Percentiles rank a stretch among this genome's conserved stretches.
These are phyloP conservation scores for Harpalus rufipes DNA, from an alignment of 2,888 invertebrate genomes.

Conservation along the genomic window DNA sequence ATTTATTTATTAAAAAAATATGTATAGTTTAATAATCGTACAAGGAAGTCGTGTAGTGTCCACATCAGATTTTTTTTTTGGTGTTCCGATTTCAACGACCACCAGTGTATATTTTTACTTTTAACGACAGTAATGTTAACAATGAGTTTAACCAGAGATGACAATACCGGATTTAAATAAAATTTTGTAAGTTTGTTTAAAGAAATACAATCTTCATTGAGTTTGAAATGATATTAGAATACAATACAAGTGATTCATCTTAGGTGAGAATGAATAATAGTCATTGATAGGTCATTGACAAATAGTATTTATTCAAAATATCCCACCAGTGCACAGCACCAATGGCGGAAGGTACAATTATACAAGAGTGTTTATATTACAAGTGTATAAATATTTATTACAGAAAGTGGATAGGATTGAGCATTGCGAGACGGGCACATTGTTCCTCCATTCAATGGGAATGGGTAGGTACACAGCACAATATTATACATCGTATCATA, in stretches of 20 bases:
- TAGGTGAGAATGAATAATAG: not conserved
- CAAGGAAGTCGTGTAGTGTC: too few relatives aligned
- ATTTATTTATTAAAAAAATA: too few relatives aligned
- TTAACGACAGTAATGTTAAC: too few relatives aligned
- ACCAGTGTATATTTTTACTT: too few relatives aligned
- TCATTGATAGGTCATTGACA: conserved; percentile 50
- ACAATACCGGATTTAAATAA: too few relatives aligned
- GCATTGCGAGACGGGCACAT: conserved; percentile 62
- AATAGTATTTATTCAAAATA: conserved; percentile 67
- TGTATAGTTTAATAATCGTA: too few relatives aligned
- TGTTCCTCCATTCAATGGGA: conserved; percentile 27
- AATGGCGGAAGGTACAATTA: conserved; percentile 63
- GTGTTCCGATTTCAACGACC: too few relatives aligned
- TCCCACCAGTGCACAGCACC: conserved; percentile 57
- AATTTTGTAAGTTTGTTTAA: too few relatives aligned
- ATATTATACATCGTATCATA: not conserved
- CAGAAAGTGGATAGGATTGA: conserved; percentile 60
- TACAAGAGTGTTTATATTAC: conserved; percentile 62
- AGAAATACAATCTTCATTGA: too few relatives aligned
- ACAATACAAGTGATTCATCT: not conserved
- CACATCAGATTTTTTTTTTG: too few relatives aligned
- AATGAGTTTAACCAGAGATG: too few relatives aligned
- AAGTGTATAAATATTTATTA: conserved; percentile 66
- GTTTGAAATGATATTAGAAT: too few relatives aligned
- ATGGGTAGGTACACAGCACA: conserved; percentile 23